A percentile compares a stretch with the other conserved stretches of the same genome.
These are phyloP conservation scores for Girardinus metallicus DNA, from an alignment of 2,797 vertebrate species.

Conservation along the genomic window DNA sequence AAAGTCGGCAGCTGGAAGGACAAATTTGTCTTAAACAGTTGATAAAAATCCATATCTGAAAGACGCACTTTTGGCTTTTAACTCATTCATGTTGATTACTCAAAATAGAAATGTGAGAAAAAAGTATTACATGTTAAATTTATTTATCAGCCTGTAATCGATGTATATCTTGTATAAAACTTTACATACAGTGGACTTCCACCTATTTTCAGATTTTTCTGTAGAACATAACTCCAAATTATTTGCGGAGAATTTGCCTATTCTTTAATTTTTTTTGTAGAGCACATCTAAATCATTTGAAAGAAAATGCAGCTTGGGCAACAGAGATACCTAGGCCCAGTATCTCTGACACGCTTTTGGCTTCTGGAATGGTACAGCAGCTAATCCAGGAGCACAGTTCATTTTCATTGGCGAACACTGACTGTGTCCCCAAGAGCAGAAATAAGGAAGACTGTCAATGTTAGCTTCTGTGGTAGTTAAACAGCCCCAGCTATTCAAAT, in stretches of 20 bases:
- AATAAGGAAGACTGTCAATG: too few relatives aligned
- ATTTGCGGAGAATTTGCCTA: background rate
- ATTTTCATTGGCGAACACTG: too few relatives aligned
- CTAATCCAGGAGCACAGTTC: background rate
- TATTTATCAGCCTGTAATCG: background rate
- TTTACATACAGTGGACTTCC: background rate
- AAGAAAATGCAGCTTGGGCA: background rate
- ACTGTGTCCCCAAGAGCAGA: too few relatives aligned
- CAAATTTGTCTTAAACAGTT: background rate
- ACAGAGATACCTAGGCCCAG: background rate
- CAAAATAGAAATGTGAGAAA: background rate
- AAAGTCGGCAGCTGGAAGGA: background rate
- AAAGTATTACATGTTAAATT: background rate
- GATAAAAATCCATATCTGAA: background rate
- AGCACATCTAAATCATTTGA: background rate
- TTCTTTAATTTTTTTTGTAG: background rate
- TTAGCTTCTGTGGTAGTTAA: too few relatives aligned
- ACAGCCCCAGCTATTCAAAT: too few relatives aligned
- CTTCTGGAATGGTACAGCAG: background rate
- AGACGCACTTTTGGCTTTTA: background rate
- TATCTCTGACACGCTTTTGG: background rate
- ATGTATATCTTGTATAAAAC: background rate
- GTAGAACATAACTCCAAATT: background rate
- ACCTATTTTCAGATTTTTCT: background rate
- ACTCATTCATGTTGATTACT: background rate